Base-by-base conservation (phyloP, 1,140 invertebrate genomes). In the Drosophila burlai region DNA sequence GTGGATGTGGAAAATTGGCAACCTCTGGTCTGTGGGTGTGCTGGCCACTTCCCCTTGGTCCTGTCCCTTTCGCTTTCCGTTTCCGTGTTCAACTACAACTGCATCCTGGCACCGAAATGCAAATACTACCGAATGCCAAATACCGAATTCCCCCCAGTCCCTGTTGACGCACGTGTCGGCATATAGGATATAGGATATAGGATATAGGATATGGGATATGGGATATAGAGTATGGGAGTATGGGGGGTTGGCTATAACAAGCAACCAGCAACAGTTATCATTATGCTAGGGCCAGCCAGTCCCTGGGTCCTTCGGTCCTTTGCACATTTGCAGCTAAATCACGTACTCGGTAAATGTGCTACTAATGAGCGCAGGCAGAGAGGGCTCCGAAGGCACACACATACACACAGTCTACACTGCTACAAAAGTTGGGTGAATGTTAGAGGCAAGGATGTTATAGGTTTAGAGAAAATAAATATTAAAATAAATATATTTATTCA, bases 301-400 rank as follows among this genome's bases (percentile, higher is more conserved):
- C 31, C n/a, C 16, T 16, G 11, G 42, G 36, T 16, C 62, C 36
- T 18, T 21, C 9, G 76, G 59, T 76, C 78, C 50, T 81, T 80
- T 85, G 64, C 72, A 84, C 81, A 89, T 89, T 89, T 89, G 84
- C 84, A 89, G 81, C 85, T 89, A 81, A 89, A 89, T 89, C 84
- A 89, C 84, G 84, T 89, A 89, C 74, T 72, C 68, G 66, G 43
- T 78, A 89, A 89, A 89, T 89, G 84, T 89, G 84, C 84, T 90
- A 89, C 84, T 89, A 89, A 89, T 89, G 84, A 89, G 84, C 74
- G 69, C 47, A 75, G 80, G 65, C 67, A 63, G 58, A 29, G 54
- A 43, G 43, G 57, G 21, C 21, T 15, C 38, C 42, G 29, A 16
- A n/a, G 34, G 36, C 21, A 24, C 24, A 63, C n/a, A 21, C 31